Evolutionary conservation across 2,797 vertebrate genomes (phyloP), one percentile per base, ranked within the genome.

Genomic region (Typhlichthys eigenmanni): DNA sequence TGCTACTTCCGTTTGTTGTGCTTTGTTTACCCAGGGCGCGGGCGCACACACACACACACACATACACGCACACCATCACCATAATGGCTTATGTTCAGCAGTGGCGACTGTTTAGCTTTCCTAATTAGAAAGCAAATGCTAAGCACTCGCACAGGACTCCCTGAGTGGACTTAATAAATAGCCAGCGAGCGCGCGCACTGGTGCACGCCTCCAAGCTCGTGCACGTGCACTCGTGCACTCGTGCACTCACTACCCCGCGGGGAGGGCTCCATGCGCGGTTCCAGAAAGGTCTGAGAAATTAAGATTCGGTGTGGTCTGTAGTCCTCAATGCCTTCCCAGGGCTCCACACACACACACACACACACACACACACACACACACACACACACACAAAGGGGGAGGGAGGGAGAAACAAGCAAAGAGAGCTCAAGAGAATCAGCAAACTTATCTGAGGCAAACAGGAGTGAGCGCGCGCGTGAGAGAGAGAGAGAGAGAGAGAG

Each of bases 61-160:
- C 71, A 3, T 2, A 16, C 66, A 68, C 61, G 48, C 72, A 17
- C 60, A 34, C 55, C 59, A 57, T 58, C 60, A 56, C 60, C 60
- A 56, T 59, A 74, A 84, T 59, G 77, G 71, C 73, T 79, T 24
- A 24, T 24, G 24, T 24, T 24, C 24, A 3, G 24, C 24, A 24
- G 79, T 53, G 24, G 80, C 80, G 81, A 78, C 82, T 86, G 84
- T 89, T 91, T 87, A 89, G 89, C 84, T 85, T 83, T 72, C 76
- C 86, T 91, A 91, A 90, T 91, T 89, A 88, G 85, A 79, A 80
- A 87, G 88, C 79, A 89, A 88, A 90, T 88, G 88, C 88, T 90
- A 88, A 88, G 80, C 83, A 80, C 80, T 80, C 38, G 64, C 85
- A 72, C 82, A 66, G 66, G 78, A 70, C 72, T 90, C 85, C 85